Evolutionary conservation across 2,113 vertebrate genomes (phyloP), one percentile per base, ranked within the genome.

Genomic region (Burhinus bistriatus): DNA sequence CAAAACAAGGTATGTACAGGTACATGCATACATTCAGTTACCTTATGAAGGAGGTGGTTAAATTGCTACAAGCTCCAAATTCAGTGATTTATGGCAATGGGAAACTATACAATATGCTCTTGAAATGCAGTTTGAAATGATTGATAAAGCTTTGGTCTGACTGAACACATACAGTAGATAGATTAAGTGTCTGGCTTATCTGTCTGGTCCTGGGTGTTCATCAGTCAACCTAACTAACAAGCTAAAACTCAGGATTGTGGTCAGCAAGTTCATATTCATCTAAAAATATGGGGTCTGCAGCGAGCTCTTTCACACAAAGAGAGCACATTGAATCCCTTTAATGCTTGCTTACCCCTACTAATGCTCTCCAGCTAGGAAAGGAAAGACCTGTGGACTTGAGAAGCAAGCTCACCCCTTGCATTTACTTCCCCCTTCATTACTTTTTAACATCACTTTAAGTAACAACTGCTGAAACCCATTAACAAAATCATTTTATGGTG

Each of bases 401-500:
- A 92, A 94, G 81, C 54, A 30, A 94, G 70, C 40, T 95, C 73
- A 91, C 84, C 76, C 86, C 54, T 94, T 84, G 80, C 64, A 68
- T 93, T 96, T 78, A 38, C 83, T 92, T 83, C 89, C 76, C 70
- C 66, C 80, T 94, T 93, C 93, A 91, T 91, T 96, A 87, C 85
- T 96, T 97, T 93, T 92, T 92, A 95, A 78, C 61, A 49, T 95
- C 61, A 6, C 54, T 90, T 84, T 91, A 95, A 95, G 87, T 96
- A 96, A 94, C 75, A 93, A 93, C 97, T 93, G 96, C 95, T 97
- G 95, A 97, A 97, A 95, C 34, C 78, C 92, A 97, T 96, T 97
- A 97, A 95, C 89, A 86, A 95, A 95, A 97, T 76, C 73, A 80
- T 92, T 97, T 96, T 96, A 96, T 22, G 57, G 92, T 93, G 95